These are phyloP conservation scores for Sussaba pulchella DNA, from an alignment of 2,888 invertebrate genomes.

Conservation along the genomic window DNA sequence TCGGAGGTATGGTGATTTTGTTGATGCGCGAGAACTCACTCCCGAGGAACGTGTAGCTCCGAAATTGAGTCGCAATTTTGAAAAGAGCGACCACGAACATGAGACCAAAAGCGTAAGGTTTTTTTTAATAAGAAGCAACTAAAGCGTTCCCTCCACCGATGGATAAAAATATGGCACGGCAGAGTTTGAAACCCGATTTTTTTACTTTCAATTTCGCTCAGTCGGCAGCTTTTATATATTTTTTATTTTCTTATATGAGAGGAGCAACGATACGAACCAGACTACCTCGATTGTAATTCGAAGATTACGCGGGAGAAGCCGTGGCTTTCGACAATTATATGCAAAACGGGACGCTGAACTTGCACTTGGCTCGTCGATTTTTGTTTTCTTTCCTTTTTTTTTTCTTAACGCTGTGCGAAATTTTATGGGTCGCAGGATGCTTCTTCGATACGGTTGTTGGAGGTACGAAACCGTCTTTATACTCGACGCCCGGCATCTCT, in stretches of 20 bases:
- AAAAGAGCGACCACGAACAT: conserved; percentile 15
- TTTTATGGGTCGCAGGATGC: not conserved
- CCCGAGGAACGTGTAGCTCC: not conserved
- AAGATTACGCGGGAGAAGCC: conserved; percentile 30
- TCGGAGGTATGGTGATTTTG: no score
- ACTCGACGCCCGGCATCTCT: conserved; percentile 29
- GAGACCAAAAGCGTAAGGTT: conserved; percentile 4
- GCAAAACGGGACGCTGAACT: conserved; percentile 43
- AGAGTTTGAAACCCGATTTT: no score
- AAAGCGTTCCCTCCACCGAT: conserved; percentile 16
- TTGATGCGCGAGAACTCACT: no score
- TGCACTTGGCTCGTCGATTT: not conserved
- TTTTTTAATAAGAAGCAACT: conserved; percentile 51
- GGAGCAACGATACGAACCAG: not conserved
- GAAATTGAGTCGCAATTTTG: conserved; percentile 42
- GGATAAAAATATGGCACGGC: not conserved
- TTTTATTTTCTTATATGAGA: not conserved
- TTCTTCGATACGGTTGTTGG: not conserved
- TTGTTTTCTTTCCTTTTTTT: not conserved
- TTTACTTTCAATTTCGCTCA: conserved; percentile 47
- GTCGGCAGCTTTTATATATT: conserved; percentile 1
- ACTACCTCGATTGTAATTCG: conserved; percentile 54
- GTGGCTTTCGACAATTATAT: conserved; percentile 53
- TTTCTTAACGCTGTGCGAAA: not conserved
- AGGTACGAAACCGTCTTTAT: not conserved